Evolutionary conservation across 2,888 invertebrate genomes (phyloP), one percentile per base, ranked within the genome.

Genomic region (Suillia variegata): DNA sequence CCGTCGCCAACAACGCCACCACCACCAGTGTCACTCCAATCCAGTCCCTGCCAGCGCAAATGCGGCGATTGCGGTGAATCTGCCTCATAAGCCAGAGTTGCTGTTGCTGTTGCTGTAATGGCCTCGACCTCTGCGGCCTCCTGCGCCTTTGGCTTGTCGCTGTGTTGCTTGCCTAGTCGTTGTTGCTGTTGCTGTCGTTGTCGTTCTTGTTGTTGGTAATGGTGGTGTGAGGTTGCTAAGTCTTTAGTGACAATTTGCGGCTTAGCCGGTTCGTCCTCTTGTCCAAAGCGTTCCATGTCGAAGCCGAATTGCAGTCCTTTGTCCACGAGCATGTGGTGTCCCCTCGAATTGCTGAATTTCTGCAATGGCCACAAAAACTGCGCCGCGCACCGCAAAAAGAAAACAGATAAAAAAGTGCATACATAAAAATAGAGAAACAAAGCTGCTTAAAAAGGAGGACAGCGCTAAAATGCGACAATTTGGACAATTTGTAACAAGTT

Each of bases 321-420:
- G 61, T 83, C 83, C 54, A 84, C 79, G 66, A 86, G 81, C 83
- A 89, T 88, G 59, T 90, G 85, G 79, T 90, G 91, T 38, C 89
- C 90, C 61, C 89, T 85, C 0, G 88, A 89, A 80, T 88, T 89
- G 70, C 87, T 85, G 70, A 87, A 86, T 48, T 87, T 86, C 88
- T 92, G 92, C 80, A 92, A 91, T 74, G 91, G 90, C 91, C 91
- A 92, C 80, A 92, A 88, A 82, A 87, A 86, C 92, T 92, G 86
- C 62, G 31, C 22, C 47, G 49, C 33, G 47, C 47, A 33, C 31
- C 18, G 12, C 12, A 26, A 48, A 58, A 50, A 17, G 42, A 53
- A 60, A 63, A 61, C 21, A 4, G n/a, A 52, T 33, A 33, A 31
- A 33, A 31, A 26, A 26, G 15, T 17, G 54, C 48, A 8, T 50